Conservation (phyloP, 2,797 vertebrate genomes). For the Gambelia wislizenii region DNA sequence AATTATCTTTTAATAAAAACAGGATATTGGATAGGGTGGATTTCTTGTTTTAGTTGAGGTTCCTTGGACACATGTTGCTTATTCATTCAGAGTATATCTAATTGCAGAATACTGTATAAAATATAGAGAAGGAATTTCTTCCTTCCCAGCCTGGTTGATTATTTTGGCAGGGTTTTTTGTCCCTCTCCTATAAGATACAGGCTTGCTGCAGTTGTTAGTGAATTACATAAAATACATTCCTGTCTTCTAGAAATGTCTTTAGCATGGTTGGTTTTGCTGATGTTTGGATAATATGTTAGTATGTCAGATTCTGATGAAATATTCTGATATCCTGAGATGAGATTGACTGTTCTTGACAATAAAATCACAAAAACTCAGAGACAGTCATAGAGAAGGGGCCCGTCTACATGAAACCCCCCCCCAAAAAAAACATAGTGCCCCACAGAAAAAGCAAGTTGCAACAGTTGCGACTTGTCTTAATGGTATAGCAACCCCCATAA, state of each 20-base stretch:
- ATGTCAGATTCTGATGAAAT: not conserved
- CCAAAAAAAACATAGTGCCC: no score
- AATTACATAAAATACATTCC: not conserved
- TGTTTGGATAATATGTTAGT: not conserved
- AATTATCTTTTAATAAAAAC: not conserved
- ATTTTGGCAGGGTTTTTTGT: not conserved
- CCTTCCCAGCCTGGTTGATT: not conserved
- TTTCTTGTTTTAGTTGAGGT: not conserved
- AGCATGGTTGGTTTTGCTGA: not conserved
- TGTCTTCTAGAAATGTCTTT: not conserved
- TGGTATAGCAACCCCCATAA: no score
- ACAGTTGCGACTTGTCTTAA: no score
- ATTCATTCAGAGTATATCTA: not conserved
- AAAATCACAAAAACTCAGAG: no score
- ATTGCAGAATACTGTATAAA: not conserved
- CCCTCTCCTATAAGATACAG: not conserved
- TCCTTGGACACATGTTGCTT: not conserved
- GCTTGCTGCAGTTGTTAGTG: not conserved
- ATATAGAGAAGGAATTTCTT: not conserved
- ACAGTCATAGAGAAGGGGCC: not conserved
- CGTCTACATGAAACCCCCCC: no score
- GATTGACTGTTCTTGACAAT: no score
- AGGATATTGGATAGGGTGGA: not conserved
- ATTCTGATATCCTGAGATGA: no score
- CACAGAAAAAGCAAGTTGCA: no score